Evolutionary conservation across 1,140 invertebrate species (phyloP), one percentile per base, ranked within the genome.

Genomic region (Spodoptera litura): DNA sequence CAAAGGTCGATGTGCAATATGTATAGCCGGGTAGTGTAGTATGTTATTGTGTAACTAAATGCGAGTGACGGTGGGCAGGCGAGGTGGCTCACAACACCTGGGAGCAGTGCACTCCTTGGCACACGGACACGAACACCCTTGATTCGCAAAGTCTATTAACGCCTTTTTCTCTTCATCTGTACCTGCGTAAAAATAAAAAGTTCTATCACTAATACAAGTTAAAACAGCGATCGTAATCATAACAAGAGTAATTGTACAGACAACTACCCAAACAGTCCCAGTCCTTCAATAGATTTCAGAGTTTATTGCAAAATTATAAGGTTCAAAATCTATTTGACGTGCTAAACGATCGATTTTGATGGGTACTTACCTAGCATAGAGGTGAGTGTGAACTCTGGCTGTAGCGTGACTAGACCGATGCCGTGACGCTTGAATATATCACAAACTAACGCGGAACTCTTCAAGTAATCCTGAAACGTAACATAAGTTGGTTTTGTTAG

Each of bases 391-490:
- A 98, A 97, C 93, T 98, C 97, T 9, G 97, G 97, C 85, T 98
- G 97, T 83, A 97, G 96, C 0, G 97, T 97, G 9, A 97, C 96
- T 82, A 97, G 96, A 2, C 96, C 96, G 51, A 98, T 97, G 4
- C 97, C 97, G 88, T 97, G 96, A 68, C 96, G 95, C 38, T 96
- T 94, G 85, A 98, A 97, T 86, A 98, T 97, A 11, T 96, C 95
- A 38, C 95, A 96, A 0, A 97, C 95, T 55, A 96, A 93, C 59
- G 95, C 93, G 8, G 95, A 96, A 52, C 96, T 97, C 79, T 91
- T 94, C 27, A 95, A 56, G 80, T 97, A 97, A 51, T 96, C 96
- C 95, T 96, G 81, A 27, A 95, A 94, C 85, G 44, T 52, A 31
- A 55, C 4, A 71, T 55, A 71, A n/a, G 27, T 13, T 49, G 8